Evolutionary conservation across 2,888 invertebrate genomes (phyloP).

Genomic region (Leptothorax acervorum): DNA sequence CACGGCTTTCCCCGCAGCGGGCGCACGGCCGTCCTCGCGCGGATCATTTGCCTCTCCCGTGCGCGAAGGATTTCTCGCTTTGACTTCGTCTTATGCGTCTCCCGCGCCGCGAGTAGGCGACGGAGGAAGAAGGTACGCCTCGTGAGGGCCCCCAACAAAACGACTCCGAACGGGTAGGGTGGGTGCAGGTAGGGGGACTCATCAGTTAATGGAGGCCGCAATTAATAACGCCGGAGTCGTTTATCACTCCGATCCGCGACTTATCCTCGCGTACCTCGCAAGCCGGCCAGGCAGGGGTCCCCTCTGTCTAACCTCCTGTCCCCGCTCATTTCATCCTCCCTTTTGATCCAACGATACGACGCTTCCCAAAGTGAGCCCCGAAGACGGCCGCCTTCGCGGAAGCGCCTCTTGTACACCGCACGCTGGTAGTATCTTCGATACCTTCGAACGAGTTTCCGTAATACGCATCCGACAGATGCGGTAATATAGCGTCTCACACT

Average conservation of each 20-base stretch:
- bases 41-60: constrained; percentile 69
- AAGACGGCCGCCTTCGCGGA: constrained; percentile 31
- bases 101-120: constrained; percentile 35
- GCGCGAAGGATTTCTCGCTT: constrained; percentile 63
- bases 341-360: constrained; percentile 58
- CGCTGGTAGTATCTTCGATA: constrained; percentile 18
- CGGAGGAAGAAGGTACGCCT: constrained; percentile 44
- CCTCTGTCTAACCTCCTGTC: constrained; percentile 51
- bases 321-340: constrained; percentile 45
- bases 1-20: constrained; percentile 51
- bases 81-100: constrained; percentile 56
- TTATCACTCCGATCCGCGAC: constrained; percentile 81
- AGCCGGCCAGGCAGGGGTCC: constrained; percentile 63
- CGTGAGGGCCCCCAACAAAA: constrained; percentile 40
- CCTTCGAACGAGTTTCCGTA: constrained; percentile 62
- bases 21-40: constrained; percentile 44
- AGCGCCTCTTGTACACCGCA: constrained; percentile 22
- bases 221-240: constrained; percentile 80
- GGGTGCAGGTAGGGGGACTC: constrained; percentile 71
- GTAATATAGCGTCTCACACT: constrained; percentile 50
- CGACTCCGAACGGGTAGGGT: constrained; percentile 49
- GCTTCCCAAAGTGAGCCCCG: constrained; percentile 35
- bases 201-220: constrained; percentile 80
- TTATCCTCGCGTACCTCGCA: constrained; percentile 74
- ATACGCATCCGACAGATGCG: constrained; percentile 63